Conservation (phyloP, 2,113 vertebrate species). For the Andinoacara biseriatus region DNA sequence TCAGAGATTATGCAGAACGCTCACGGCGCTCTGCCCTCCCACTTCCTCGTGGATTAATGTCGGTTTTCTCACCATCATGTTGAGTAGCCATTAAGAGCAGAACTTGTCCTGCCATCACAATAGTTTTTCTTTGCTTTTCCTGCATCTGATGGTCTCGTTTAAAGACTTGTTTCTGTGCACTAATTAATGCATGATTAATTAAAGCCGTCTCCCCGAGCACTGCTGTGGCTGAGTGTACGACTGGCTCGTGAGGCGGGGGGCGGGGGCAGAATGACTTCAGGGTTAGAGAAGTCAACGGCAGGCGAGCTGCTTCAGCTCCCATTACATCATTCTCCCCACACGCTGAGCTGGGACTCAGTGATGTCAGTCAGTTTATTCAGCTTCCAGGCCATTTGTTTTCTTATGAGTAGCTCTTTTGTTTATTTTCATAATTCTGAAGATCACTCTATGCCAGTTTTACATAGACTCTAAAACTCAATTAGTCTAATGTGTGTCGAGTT, state of each 20-base stretch:
- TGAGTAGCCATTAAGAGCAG: conserved; percentile 58
- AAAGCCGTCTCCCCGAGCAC: conserved; percentile 25
- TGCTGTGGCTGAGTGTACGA: conserved; percentile 16
- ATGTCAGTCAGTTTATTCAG: conserved; percentile 60
- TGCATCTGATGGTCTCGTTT: conserved; percentile 35
- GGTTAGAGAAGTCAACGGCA: conserved; percentile 56
- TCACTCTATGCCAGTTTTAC: conserved; percentile 67
- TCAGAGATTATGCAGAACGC: conserved; percentile 22
- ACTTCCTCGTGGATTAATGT: conserved; percentile 57
- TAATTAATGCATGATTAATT: conserved; percentile 67
- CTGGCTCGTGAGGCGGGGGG: background rate
- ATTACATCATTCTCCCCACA: conserved; percentile 72
- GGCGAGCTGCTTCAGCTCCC: conserved; percentile 49
- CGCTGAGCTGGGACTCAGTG: conserved; percentile 51
- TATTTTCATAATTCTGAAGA: conserved; percentile 72
- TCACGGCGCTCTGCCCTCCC: conserved; percentile 2
- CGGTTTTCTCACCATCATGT: conserved; percentile 61
- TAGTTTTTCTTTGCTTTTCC: conserved; percentile 42
- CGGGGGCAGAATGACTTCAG: background rate
- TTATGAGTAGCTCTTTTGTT: conserved; percentile 74
- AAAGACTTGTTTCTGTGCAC: conserved; percentile 28
- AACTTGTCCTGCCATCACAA: conserved; percentile 43
- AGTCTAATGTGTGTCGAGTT: conserved; percentile 51
- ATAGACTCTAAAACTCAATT: conserved; percentile 70
- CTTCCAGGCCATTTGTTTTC: conserved; percentile 68